phyloP scores from a whole-genome alignment of 1,140 invertebrate species.

The Gryon sp. region DNA sequence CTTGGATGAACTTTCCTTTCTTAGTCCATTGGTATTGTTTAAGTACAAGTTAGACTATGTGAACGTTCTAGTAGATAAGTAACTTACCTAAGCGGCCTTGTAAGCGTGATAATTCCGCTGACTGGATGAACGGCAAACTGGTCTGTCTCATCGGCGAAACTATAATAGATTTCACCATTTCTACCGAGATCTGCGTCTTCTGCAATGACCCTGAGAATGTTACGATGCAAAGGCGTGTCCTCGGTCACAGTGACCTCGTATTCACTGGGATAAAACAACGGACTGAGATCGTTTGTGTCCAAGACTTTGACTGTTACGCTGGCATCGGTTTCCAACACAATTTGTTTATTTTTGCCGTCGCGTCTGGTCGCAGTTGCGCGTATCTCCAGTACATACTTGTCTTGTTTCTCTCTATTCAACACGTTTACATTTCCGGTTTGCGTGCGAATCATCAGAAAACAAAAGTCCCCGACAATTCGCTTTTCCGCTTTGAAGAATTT shows the following conservation, averaged over 20 bases:
- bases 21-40: too few relatives aligned
- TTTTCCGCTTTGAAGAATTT: conserved; percentile 96
- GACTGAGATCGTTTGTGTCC: conserved; percentile 95
- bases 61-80: not conserved
- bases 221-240: conserved; percentile 91
- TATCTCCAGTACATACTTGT: conserved; percentile 89
- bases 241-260: conserved; percentile 94
- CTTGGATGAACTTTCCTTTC: too few relatives aligned
- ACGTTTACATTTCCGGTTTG: conserved; percentile 90
- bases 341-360: conserved; percentile 81
- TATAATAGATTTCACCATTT: conserved; percentile 98
- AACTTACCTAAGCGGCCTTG: conserved; percentile 84
- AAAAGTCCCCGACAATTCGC: conserved; percentile 93
- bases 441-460: conserved; percentile 92
- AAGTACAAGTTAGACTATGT: too few relatives aligned
- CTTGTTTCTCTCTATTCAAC: conserved; percentile 93
- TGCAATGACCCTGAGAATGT: conserved; percentile 88
- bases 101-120: conserved; percentile 91
- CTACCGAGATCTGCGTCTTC: conserved; percentile 96
- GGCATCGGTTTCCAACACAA: conserved; percentile 84
- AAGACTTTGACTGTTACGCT: conserved; percentile 89
- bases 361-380: conserved; percentile 84
- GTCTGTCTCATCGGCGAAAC: conserved; percentile 89
- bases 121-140: conserved; percentile 95
- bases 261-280: conserved; percentile 92